phyloP scores from a whole-genome alignment of 2,888 invertebrate species.

The Rosalia funebris region DNA sequence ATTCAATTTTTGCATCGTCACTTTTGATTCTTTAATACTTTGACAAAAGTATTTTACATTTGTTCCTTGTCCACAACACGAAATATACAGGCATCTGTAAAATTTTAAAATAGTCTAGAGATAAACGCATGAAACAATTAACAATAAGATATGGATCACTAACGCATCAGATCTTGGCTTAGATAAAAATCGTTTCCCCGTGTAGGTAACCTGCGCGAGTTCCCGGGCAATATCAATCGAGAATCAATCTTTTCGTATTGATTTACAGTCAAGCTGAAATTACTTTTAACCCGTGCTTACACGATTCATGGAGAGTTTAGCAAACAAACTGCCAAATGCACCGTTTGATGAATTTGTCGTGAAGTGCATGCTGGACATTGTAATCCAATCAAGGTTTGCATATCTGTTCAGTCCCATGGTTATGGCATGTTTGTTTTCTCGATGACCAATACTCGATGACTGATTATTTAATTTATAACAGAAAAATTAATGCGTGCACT shows the following conservation, averaged over 20 bases:
- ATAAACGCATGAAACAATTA: no score
- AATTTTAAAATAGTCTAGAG: no score
- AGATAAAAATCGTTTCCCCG: no score
- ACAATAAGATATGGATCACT: no score
- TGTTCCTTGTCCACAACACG: no score
- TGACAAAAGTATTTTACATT: no score
- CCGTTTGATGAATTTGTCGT: conserved; percentile 53
- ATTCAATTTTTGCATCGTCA: no score
- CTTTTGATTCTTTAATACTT: no score
- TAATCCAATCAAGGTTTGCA: conserved; percentile 49
- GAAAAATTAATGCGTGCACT: conserved; percentile 3
- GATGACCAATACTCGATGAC: conserved; percentile 35
- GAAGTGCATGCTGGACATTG: conserved; percentile 52
- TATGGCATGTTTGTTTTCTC: conserved; percentile 44
- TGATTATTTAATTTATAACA: conserved; percentile 24
- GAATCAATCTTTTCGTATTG: conserved; percentile 42
- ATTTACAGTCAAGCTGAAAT: conserved; percentile 39
- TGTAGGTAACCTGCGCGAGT: no score
- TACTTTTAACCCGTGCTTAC: conserved; percentile 41
- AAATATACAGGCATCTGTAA: no score
- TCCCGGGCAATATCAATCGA: neutral
- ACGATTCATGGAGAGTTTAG: conserved; percentile 50
- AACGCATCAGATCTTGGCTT: no score
- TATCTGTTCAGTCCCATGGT: conserved; percentile 46
- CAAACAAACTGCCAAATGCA: conserved; percentile 55